Base-by-base conservation (phyloP, 2,113 vertebrate species). In the Sigmodon hispidus region DNA sequence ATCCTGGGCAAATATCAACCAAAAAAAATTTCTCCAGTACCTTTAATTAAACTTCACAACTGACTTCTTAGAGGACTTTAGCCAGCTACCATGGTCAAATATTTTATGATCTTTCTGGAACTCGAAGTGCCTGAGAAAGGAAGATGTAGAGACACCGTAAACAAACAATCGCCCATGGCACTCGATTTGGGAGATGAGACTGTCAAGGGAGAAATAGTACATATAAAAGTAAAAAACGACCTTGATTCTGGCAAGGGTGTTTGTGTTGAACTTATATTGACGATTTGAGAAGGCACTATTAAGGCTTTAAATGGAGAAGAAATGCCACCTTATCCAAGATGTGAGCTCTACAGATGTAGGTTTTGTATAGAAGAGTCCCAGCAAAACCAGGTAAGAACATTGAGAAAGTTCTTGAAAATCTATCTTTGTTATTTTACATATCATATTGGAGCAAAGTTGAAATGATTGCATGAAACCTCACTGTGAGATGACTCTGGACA, bases 131-230 rank as follows among this genome's bases (percentile, higher is more conserved):
- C 2, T 50, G 90, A 89, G 81, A 72, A 67, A 93, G 45, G 22
- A 94, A 96, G 96, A 93, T 29, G 63, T 16, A 95, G 92, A 94
- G 92, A 16, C 0, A 4, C 85, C 7, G 0, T 94, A 93, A 97
- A 96, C 29, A 5, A 91, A 96, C 67, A 63, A 65, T 81, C 2
- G 94, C 97, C 97, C 57, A 0, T 24, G 96, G 94, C 93, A 55
- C 75, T 93, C 40, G 4, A 50, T 43, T 86, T 90, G 91, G 97
- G 81, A 95, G 95, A 97, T 94, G 97, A 95, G 97, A 80, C 73
- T 96, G 94, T 96, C 97, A 89, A 29, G 95, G 52, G 72, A 94
- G 95, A 98, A 87, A 76, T 48, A 88, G 83, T 31, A 52, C 76
- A 13, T 12, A 83, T 59, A 72, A 97, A 96, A 65, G 75, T 65